These are phyloP conservation scores for Ploceus nigricollis DNA, from an alignment of 2,113 vertebrate species.

Conservation along the genomic window DNA sequence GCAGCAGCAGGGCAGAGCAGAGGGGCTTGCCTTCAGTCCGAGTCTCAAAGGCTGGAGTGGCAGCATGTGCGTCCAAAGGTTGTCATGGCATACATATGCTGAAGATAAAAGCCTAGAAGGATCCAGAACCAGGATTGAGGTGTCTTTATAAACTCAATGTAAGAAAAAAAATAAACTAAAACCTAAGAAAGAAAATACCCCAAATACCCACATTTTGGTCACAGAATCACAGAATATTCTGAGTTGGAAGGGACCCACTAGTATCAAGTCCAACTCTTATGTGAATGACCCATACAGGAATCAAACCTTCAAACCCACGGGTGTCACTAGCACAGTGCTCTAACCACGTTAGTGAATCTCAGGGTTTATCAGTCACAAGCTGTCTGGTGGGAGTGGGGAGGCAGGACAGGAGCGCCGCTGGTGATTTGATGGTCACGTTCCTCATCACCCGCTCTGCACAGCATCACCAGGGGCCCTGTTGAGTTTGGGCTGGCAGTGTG, in stretches of 20 bases:
- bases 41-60: not conserved
- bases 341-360: not conserved
- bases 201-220: not conserved
- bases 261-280: not conserved
- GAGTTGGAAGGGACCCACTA: not conserved
- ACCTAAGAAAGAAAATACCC: not conserved
- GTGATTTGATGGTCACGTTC: not conserved
- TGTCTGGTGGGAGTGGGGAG: not conserved
- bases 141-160: not conserved
- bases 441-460: not conserved
- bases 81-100: not conserved
- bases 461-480: accelerated
- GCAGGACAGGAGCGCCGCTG: not conserved
- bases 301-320: not conserved
- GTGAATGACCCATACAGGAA: not conserved
- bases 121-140: not conserved
- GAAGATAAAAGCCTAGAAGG: not conserved
- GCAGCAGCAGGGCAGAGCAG: not conserved
- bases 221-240: not conserved
- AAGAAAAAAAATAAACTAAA: not conserved
- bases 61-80: not conserved
- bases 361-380: not conserved
- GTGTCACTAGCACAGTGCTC: not conserved
- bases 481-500: not conserved
- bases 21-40: not conserved